These are phyloP conservation scores for Sphaerophoria rueppellii DNA, from an alignment of 2,888 invertebrate species.

Conservation along the genomic window DNA sequence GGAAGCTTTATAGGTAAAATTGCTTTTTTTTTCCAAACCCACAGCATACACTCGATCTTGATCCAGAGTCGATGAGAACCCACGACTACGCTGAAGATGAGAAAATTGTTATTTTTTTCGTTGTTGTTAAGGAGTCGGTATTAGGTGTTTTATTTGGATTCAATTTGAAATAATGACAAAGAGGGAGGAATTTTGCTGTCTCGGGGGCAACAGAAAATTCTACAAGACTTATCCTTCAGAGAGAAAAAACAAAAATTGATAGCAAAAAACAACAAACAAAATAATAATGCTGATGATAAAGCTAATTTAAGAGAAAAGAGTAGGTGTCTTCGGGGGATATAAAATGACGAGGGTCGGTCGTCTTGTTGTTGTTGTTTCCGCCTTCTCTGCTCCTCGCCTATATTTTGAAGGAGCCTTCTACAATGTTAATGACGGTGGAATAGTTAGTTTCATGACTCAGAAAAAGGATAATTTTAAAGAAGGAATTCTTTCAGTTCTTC, in stretches of 20 bases:
- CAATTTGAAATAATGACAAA: slow-evolving; percentile 70
- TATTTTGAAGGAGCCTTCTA: background rate
- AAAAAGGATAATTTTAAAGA: slow-evolving; percentile 27
- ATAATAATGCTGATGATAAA: slow-evolving; percentile 59
- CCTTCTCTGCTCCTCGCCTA: background rate
- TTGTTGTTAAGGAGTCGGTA: slow-evolving; percentile 25
- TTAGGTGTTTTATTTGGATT: slow-evolving; percentile 72
- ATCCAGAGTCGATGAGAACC: background rate
- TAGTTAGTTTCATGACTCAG: slow-evolving; percentile 21
- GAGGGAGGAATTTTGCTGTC: slow-evolving; percentile 36
- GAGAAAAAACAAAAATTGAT: background rate
- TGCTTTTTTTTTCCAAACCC: slow-evolving; percentile 6
- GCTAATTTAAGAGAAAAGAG: slow-evolving; percentile 52
- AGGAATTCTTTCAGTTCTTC: slow-evolving; percentile 18
- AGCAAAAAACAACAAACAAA: background rate
- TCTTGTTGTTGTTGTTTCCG: background rate
- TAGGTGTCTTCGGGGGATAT: slow-evolving; percentile 9
- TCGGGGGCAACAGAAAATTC: slow-evolving; percentile 13
- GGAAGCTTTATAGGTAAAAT: slow-evolving; percentile 16
- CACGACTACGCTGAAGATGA: background rate
- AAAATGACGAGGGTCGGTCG: slow-evolving; percentile 42
- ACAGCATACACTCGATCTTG: background rate
- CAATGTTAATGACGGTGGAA: slow-evolving; percentile 23
- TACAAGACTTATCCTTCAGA: slow-evolving; percentile 46
- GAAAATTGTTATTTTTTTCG: slow-evolving; percentile 30